Evolutionary conservation across 2,888 invertebrate species (phyloP).

Genomic region (Xestia ashworthii): DNA sequence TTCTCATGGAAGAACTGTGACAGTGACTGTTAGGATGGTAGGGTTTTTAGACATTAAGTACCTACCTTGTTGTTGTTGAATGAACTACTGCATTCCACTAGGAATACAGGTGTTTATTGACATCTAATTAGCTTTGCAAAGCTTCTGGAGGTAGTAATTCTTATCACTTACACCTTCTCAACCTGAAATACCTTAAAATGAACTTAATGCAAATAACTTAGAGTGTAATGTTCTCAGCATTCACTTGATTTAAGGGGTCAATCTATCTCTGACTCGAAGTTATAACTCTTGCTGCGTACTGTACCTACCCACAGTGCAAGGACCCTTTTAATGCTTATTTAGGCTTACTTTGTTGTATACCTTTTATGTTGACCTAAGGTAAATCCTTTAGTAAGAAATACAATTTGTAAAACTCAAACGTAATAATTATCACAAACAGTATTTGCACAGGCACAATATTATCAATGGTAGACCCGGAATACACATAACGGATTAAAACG

Average conservation of each 20-base stretch:
- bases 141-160: too few species aligned
- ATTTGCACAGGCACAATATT: not conserved
- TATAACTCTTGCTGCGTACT: conserved; percentile 5
- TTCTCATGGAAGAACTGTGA: not conserved
- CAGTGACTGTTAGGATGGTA: not conserved
- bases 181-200: not conserved
- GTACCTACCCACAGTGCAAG: not conserved
- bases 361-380: not conserved
- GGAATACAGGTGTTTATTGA: not conserved
- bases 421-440: not conserved
- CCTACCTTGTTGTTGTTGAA: too few species aligned
- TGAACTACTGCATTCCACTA: too few species aligned
- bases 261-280: conserved; percentile 12
- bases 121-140: not conserved
- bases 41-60: too few species aligned
- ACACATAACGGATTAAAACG: not conserved
- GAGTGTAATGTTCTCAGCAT: conserved; percentile 15
- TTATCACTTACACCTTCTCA: too few species aligned
- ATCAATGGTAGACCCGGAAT: not conserved
- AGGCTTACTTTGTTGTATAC: too few species aligned
- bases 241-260: conserved; percentile 11
- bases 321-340: not conserved
- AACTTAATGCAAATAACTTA: conserved; percentile 15
- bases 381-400: not conserved
- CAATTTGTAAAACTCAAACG: not conserved